These are phyloP conservation scores for Cordylochernes scorpioides DNA, from an alignment of 2,888 invertebrate species.

Conservation along the genomic window DNA sequence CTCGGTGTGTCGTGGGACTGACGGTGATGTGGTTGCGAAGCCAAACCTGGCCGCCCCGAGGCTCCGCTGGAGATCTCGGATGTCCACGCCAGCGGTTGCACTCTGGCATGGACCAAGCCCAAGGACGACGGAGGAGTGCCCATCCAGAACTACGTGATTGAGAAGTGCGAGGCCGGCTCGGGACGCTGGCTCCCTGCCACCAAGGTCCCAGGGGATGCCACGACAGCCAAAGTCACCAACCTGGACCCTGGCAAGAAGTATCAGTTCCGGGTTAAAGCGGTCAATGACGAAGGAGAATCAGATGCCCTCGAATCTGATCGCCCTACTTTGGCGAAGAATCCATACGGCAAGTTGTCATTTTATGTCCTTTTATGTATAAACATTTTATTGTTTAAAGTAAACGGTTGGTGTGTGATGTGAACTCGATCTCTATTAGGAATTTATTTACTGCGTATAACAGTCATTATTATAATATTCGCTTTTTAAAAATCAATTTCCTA, in stretches of 20 bases:
- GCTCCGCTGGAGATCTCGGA: constrained; percentile 68
- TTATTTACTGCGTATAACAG: too few relatives aligned
- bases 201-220: constrained; percentile 46
- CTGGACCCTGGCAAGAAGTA: constrained; percentile 84
- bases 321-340: constrained; percentile 90
- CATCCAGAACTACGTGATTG: constrained; percentile 62
- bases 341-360: constrained; percentile 40
- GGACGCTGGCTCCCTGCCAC: constrained; percentile 71
- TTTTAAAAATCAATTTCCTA: too few relatives aligned
- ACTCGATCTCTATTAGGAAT: too few relatives aligned
- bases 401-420: too few relatives aligned
- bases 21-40: too few relatives aligned
- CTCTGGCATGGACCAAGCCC: constrained; percentile 71
- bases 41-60: constrained; percentile 26
- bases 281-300: constrained; percentile 92
- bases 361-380: neutral
- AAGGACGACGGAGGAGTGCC: constrained; percentile 85
- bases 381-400: too few relatives aligned
- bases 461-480: too few relatives aligned
- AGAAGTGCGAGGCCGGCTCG: constrained; percentile 29
- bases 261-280: constrained; percentile 89
- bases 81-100: constrained; percentile 70
- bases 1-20: too few relatives aligned
- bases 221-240: constrained; percentile 38
- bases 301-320: constrained; percentile 82